Base-by-base conservation (phyloP, 2,797 vertebrate species). In the Micropoecilia bifurca region DNA sequence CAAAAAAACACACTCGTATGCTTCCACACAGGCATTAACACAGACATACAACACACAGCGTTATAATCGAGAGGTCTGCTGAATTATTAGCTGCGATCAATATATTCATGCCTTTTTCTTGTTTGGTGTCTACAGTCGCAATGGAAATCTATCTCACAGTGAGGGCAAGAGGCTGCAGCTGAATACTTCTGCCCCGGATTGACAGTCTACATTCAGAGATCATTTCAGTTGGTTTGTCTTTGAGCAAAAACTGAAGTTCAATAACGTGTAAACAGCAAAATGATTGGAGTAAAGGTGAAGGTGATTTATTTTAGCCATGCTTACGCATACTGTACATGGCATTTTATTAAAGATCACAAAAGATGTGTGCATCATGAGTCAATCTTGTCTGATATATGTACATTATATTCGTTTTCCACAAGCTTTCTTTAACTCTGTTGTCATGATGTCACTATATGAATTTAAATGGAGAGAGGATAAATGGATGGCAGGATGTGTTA, bases 101-200 rank as follows among this genome's bases (percentile, higher is more conserved):
- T 92, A 90, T 86, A 89, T 92, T 89, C 82, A 90, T 90, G 82
- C 87, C 82, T 91, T 92, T 69, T 89, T 91, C 86, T 90, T 53
- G 33, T 87, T 90, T 86, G 78, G 85, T 69, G 81, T 90, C 87
- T 72, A 46, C 63, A 28, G 81, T 83, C 79, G 33, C 86, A 92
- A 87, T 81, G 91, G 77, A 93, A 93, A 94, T 93, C 88, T 89
- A 91, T 93, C 80, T 88, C 78, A 73, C 53, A 74, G 83, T 80
- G 78, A 81, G 86, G 73, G 87, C 22, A 72, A 82, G 79, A 83
- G 84, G 80, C 83, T 75, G 83, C 68, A 86, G 71, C 83, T 81
- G 79, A 81, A 87, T 68, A 81, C 71, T 76, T 81, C 79, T 53
- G 77, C 78, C 81, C 82, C 87, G 63, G 46, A 87, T 83, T 91